Evolutionary conservation across 2,113 vertebrate species (phyloP).

Genomic region (Stomatorhinus ivindoensis): DNA sequence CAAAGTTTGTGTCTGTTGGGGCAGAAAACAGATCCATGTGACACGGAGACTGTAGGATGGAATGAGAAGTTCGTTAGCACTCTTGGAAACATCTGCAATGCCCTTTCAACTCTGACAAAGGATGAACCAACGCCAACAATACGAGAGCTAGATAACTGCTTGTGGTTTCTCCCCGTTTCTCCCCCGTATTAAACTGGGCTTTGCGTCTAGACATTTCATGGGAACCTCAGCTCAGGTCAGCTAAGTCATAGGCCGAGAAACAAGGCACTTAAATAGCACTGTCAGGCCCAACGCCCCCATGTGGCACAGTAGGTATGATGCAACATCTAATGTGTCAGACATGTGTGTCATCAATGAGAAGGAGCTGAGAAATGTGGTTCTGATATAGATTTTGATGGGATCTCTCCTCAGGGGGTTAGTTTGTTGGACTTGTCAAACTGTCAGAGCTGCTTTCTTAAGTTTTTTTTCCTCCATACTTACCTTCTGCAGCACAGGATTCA

Average conservation of each 20-base stretch:
- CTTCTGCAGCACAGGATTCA: background rate
- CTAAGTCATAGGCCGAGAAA: background rate
- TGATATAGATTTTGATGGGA: conserved; percentile 7
- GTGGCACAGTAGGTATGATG: background rate
- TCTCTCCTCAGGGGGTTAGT: conserved; percentile 8
- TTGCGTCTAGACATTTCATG: background rate
- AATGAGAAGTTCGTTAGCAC: background rate
- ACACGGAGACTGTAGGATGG: background rate
- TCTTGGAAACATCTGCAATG: background rate
- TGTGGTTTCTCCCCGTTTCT: background rate
- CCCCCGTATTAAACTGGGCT: background rate
- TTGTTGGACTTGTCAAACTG: conserved; percentile 11
- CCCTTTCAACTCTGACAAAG: background rate
- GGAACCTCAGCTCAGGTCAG: background rate
- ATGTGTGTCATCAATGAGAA: background rate
- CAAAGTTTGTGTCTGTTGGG: background rate
- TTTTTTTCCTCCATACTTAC: background rate
- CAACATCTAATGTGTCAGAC: background rate
- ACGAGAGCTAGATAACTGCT: background rate
- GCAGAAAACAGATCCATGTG: background rate
- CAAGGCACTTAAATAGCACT: background rate
- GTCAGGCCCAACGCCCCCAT: background rate
- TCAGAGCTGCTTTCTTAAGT: conserved; percentile 11
- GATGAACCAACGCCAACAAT: background rate
- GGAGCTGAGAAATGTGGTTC: background rate